Evolutionary conservation across 2,797 vertebrate species (phyloP).

Genomic region (Danionella dracula): DNA sequence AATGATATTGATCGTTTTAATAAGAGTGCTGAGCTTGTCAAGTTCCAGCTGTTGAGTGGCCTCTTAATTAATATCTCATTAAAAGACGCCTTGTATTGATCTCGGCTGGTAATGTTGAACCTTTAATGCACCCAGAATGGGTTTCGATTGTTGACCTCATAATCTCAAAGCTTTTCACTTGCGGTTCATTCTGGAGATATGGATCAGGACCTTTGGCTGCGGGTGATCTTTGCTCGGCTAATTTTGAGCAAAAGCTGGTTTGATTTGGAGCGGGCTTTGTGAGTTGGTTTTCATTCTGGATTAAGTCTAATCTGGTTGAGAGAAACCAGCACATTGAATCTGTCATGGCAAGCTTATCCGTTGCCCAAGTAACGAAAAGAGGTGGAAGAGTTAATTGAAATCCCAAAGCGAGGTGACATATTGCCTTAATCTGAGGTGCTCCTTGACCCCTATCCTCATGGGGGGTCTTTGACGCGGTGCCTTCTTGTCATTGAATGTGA

Average conservation of each 20-base stretch:
- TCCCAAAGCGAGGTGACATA: slow-evolving; percentile 22
- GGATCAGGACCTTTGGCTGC: slow-evolving; percentile 7
- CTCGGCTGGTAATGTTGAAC: slow-evolving; percentile 12
- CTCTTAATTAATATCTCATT: slow-evolving; percentile 47
- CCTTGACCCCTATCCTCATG: slow-evolving; percentile 26
- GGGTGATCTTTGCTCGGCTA: slow-evolving; percentile 11
- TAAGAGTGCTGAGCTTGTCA: background rate
- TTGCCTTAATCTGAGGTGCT: slow-evolving; percentile 14
- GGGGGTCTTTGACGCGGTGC: slow-evolving; percentile 21
- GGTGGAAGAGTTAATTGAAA: slow-evolving; percentile 41
- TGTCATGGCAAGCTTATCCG: background rate
- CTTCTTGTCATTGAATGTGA: background rate
- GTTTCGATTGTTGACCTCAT: slow-evolving; percentile 28
- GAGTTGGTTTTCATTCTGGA: slow-evolving; percentile 10
- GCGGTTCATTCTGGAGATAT: slow-evolving; percentile 10
- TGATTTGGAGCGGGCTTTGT: slow-evolving; percentile 9
- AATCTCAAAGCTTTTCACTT: slow-evolving; percentile 14
- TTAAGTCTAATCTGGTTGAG: slow-evolving; percentile 5
- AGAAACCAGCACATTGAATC: background rate
- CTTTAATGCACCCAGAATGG: slow-evolving; percentile 17
- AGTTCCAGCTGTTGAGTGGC: slow-evolving; percentile 24
- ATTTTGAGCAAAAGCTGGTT: slow-evolving; percentile 1
- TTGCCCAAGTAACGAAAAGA: slow-evolving; percentile 20
- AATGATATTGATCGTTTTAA: background rate
- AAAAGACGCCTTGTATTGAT: slow-evolving; percentile 42